Percentiles rank a stretch among this genome's conserved stretches.
phyloP scores from a whole-genome alignment of 2,888 invertebrate species.

The Acrobeloides nanus region DNA sequence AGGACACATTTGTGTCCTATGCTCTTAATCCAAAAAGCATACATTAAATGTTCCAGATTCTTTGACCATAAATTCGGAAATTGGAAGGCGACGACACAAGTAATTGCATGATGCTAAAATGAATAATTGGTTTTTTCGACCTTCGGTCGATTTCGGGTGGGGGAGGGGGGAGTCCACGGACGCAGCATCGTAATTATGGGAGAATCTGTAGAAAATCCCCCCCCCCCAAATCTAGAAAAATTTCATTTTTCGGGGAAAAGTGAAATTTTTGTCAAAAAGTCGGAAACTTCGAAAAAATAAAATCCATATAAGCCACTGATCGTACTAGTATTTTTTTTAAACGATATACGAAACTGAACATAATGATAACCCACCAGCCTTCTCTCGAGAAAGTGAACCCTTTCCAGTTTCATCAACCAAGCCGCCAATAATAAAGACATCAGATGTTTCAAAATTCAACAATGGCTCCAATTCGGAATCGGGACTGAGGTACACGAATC shows the following conservation, averaged over 20 bases:
- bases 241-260: too few species aligned
- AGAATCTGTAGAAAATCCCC: too few species aligned
- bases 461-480: conserved; percentile 13
- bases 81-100: conserved; percentile 11
- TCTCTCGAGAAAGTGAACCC: conserved; percentile 11
- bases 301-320: not conserved
- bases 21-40: too few species aligned
- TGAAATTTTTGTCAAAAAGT: too few species aligned
- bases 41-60: not conserved
- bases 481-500: conserved; percentile 15
- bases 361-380: conserved; percentile 16
- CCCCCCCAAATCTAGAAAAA: too few species aligned
- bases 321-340: not conserved
- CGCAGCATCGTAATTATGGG: too few species aligned
- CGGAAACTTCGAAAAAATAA: too few species aligned
- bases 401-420: conserved; percentile 17
- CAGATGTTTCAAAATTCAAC: not conserved
- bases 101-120: conserved; percentile 7
- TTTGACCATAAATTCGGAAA: conserved; percentile 11
- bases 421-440: conserved; percentile 17
- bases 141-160: too few species aligned
- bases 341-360: too few species aligned
- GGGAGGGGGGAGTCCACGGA: too few species aligned
- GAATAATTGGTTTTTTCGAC: too few species aligned
- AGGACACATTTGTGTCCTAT: too few species aligned